Evolutionary conservation across 2,113 vertebrate genomes (phyloP).

Genomic region (Alces alces): DNA sequence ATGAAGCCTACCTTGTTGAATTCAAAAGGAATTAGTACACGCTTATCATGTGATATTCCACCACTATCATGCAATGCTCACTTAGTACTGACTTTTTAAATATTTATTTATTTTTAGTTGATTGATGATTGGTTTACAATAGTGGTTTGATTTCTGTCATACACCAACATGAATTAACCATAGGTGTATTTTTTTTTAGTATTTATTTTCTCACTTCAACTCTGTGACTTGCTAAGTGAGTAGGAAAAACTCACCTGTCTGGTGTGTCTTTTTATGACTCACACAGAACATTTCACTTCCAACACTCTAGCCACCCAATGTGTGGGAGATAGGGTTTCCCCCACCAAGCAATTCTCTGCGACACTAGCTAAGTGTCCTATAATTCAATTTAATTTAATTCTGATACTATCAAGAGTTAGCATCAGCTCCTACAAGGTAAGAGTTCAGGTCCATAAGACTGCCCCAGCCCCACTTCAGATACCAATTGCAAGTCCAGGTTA

Average conservation of each 20-base stretch:
- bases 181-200: background rate
- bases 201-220: background rate
- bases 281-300: background rate
- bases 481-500: background rate
- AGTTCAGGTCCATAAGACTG: background rate
- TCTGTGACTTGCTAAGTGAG: background rate
- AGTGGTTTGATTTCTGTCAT: background rate
- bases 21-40: background rate
- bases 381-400: background rate
- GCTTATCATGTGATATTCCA: background rate
- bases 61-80: background rate
- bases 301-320: background rate
- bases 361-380: background rate
- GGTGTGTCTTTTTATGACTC: background rate
- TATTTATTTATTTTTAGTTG: background rate
- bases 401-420: background rate
- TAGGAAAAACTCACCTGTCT: background rate
- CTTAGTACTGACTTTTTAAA: background rate
- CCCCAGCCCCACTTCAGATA: background rate
- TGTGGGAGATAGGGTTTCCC: background rate
- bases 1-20: background rate
- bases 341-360: background rate
- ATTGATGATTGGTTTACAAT: background rate
- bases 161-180: background rate
- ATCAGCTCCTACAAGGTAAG: background rate